Evolutionary conservation across 2,113 vertebrate species (phyloP), one percentile per base, ranked within the genome.

Genomic region (Oncorhynchus mykiss): DNA sequence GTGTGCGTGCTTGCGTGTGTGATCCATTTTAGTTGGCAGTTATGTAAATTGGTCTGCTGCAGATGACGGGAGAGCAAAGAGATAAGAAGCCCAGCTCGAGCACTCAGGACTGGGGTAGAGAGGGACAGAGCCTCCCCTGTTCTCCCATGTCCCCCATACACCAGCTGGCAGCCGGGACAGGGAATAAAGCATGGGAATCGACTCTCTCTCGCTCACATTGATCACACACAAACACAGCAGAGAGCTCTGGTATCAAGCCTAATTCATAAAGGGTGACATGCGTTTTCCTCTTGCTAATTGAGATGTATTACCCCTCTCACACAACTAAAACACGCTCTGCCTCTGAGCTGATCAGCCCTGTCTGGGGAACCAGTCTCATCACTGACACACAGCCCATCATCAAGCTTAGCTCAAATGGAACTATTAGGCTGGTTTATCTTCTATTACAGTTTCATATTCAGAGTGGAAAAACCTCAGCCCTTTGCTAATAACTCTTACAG

Each of bases 91-190:
- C 65, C n/a, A 3, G 66, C 12, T 75, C 72, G 72, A 48, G 67
- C 79, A 71, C 79, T 84, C 79, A 73, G 75, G 73, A 59, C 70
- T 14, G 24, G 64, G 76, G 12, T 64, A 49, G 51, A 60, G 39
- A 54, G 57, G 13, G 70, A 80, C 75, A 82, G 48, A 71, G 67
- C 31, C 67, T 71, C 60, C 49, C 65, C 68, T 84, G 82, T 82
- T 84, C 73, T 78, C 51, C 76, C n/a, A 20, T n/a, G 64, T 59
- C 20, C 65, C 45, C 73, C 57, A 34, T 29, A 76, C 74, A 79
- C 70, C 79, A 76, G 77, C 79, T 82, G 82, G 77, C 34, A 68
- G 49, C 51, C 39, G 34, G 73, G 70, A 71, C 64, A 27, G 59
- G 72, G 68, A 51, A 69, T 71, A 78, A 29, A 72, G n/a, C 51